Conservation (phyloP, 1,140 invertebrate species). For the Drosophila kepulauana region DNA sequence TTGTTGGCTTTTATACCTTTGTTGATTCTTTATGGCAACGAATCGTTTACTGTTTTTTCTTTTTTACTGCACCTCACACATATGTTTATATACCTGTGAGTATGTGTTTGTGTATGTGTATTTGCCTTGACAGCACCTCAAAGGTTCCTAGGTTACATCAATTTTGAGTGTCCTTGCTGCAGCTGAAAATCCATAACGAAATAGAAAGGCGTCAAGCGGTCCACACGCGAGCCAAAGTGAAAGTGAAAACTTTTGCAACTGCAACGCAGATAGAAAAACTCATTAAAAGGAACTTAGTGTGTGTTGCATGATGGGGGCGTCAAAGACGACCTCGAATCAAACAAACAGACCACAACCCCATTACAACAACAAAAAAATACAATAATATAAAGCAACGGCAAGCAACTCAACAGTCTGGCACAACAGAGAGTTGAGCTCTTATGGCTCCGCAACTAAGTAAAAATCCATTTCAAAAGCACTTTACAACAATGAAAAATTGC, state of each 20-base stretch:
- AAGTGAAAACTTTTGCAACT: constrained; percentile 54
- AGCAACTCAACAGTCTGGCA: constrained; percentile 9
- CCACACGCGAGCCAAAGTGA: constrained; percentile 46
- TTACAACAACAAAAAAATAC: constrained; percentile 17
- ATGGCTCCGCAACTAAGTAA: constrained; percentile 35
- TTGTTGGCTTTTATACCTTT: constrained; percentile 70
- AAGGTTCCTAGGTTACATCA: constrained; percentile 38
- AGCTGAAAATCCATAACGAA: constrained; percentile 53
- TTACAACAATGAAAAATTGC: constrained; percentile 66
- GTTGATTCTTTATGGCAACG: constrained; percentile 64
- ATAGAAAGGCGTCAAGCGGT: constrained; percentile 50
- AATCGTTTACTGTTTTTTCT: constrained; percentile 49
- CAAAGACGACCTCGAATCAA: constrained; percentile 43
- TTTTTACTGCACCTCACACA: constrained; percentile 21
- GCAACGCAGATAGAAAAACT: constrained; percentile 65
- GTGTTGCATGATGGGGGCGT: constrained; percentile 22
- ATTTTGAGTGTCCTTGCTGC: constrained; percentile 53
- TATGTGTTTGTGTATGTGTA: constrained; percentile 10
- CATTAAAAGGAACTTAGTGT: constrained; percentile 60
- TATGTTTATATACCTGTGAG: background rate
- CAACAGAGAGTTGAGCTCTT: constrained; percentile 10
- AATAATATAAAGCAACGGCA: constrained; percentile 1
- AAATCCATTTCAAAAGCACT: constrained; percentile 65
- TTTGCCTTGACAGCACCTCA: constrained; percentile 22
- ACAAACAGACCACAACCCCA: constrained; percentile 28